phyloP scores from a whole-genome alignment of 2,888 invertebrate species.

The Mechanitis mazaeus region DNA sequence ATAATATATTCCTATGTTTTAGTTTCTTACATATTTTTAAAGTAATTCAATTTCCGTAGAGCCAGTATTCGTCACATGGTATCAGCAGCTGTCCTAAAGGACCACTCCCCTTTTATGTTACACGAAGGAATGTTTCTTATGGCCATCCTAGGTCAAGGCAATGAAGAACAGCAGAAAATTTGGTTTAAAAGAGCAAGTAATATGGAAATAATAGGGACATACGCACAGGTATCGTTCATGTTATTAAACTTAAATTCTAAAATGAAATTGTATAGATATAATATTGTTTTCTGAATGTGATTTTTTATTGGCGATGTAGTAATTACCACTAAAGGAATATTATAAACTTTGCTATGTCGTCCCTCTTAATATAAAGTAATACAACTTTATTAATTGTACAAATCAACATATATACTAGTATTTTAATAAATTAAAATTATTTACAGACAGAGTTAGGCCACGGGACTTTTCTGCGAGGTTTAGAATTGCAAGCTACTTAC shows the following conservation, averaged over 20 bases:
- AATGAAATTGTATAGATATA: too few species aligned
- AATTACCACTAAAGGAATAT: too few species aligned
- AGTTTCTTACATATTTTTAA: too few species aligned
- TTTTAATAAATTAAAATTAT: too few species aligned
- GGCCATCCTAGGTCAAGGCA: slow-evolving; percentile 88
- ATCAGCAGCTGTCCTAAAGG: slow-evolving; percentile 80
- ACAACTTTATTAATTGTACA: too few species aligned
- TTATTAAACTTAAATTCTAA: background rate
- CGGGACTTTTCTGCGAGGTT: slow-evolving; percentile 93
- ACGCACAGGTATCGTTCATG: slow-evolving; percentile 83
- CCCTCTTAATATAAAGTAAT: too few species aligned
- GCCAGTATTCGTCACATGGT: slow-evolving; percentile 68
- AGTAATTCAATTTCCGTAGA: slow-evolving; percentile 7
- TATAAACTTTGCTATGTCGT: too few species aligned
- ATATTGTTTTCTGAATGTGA: too few species aligned
- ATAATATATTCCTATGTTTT: slow-evolving; percentile 1
- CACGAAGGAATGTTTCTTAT: slow-evolving; percentile 95
- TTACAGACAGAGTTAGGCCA: slow-evolving; percentile 94
- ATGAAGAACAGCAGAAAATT: slow-evolving; percentile 87
- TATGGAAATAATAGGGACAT: slow-evolving; percentile 92
- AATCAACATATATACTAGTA: too few species aligned
- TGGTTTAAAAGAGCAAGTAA: slow-evolving; percentile 89
- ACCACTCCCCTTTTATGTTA: slow-evolving; percentile 81
- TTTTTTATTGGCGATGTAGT: too few species aligned
- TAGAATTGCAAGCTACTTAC: slow-evolving; percentile 95